Evolutionary conservation across 2,797 vertebrate genomes (phyloP), one percentile per base, ranked within the genome.

Genomic region (Cheracebus regulus): DNA sequence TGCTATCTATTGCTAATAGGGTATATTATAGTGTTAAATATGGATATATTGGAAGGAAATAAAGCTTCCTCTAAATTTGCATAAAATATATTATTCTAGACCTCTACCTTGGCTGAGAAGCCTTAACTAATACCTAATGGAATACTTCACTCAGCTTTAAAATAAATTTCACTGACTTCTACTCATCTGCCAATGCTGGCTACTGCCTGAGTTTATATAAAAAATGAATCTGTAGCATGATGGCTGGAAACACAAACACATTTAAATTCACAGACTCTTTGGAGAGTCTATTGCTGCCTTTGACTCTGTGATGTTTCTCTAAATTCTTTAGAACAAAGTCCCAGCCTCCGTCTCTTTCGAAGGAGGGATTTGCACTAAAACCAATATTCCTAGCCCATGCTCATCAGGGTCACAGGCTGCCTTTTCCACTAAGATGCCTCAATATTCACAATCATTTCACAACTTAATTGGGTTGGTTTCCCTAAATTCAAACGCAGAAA

Each of bases 381-480:
- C 70, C 95, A 85, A 28, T 80, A 50, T 91, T 87, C 70, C 46
- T 41, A 39, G 64, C 28, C 30, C 67, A 20, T 9, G 89, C 13
- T 83, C 33, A 48, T 97, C 89, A 52, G 67, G 61, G 76, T 95
- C 76, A 94, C 79, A 67, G 82, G 41, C 92, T 19, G 15, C 70
- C 19, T 84, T 98, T 50, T 88, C 79, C 80, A 76, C 67, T 70
- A 73, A 52, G 93, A 97, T 95, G 19, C 48, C 75, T 90, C 67
- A 88, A 86, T 33, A 92, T 94, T 89, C 76, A 93, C 70, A 90
- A 86, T 93, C 95, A 94, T 88, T 96, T 97, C 88, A 95, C 81
- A 96, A 81, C 91, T 97, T 98, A 98, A 98, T 92, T 90, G 91
- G 88, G 85, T 92, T 41, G 44, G 76, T 87, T 96, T 96, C 91